These are phyloP conservation scores for Dasysyrphus tricinctus DNA, from an alignment of 2,888 invertebrate genomes.

Conservation along the genomic window DNA sequence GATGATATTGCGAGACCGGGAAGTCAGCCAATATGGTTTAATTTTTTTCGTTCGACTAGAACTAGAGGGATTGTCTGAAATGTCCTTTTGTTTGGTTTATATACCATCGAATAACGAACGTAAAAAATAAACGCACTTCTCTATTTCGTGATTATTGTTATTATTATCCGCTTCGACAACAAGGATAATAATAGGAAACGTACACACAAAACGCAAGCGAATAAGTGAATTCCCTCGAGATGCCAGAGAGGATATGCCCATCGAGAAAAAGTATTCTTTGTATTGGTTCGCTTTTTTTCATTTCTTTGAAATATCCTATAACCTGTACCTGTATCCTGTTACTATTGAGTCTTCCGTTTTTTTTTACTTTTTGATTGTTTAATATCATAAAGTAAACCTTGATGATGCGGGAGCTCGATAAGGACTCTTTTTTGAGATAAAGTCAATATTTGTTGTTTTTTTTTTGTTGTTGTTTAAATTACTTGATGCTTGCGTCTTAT, in stretches of 20 bases:
- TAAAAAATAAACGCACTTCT: constrained; percentile 53
- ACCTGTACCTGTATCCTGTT: constrained; percentile 49
- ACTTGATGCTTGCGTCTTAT: constrained; percentile 22
- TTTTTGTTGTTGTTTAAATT: neutral
- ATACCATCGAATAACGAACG: neutral
- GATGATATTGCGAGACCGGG: constrained; percentile 26
- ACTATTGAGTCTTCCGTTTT: constrained; percentile 15
- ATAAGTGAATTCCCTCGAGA: constrained; percentile 68
- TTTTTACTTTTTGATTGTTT: constrained; percentile 63
- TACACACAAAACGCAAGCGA: constrained; percentile 56
- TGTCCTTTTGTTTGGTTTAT: constrained; percentile 62
- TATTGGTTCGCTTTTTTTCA: constrained; percentile 42
- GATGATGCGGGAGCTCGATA: constrained; percentile 9
- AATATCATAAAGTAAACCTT: constrained; percentile 66
- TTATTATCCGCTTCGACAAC: constrained; percentile 73
- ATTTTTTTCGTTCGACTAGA: constrained; percentile 36
- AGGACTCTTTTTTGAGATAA: constrained; percentile 22
- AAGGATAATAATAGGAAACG: constrained; percentile 69
- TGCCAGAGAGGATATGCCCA: constrained; percentile 70
- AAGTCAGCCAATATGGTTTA: constrained; percentile 69
- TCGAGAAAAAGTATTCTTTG: constrained; percentile 48
- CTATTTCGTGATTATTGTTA: constrained; percentile 72
- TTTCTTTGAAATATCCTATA: constrained; percentile 56
- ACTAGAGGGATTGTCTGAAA: neutral
- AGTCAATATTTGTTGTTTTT: constrained; percentile 38